Evolutionary conservation across 92 coral and sea anemone genomes (phyloP).

Genomic region (Zoanthus gigantus): DNA sequence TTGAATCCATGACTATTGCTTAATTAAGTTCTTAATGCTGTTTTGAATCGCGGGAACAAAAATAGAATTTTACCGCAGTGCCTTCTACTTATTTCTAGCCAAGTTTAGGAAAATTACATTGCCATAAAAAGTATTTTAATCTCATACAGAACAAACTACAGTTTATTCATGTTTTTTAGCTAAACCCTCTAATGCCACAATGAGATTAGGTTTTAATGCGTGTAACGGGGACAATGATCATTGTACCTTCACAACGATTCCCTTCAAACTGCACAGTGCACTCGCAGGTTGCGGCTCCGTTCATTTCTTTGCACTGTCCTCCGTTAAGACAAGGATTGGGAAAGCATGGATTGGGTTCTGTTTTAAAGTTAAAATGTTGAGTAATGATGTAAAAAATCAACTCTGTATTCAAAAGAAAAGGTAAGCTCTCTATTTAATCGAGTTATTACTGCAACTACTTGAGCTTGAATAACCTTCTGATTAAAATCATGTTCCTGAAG

Average conservation of each 20-base stretch:
- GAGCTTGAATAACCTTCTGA: not conserved
- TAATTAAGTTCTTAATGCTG: too few species aligned
- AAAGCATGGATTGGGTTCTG: slow-evolving; percentile 89
- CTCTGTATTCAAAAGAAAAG: not conserved
- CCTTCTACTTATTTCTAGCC: too few species aligned
- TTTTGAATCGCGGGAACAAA: too few species aligned
- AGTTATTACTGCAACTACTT: not conserved
- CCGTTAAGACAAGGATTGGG: slow-evolving; percentile 95
- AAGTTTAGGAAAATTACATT: too few species aligned
- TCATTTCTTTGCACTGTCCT: slow-evolving; percentile 93
- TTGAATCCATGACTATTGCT: too few species aligned
- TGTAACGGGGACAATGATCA: not conserved
- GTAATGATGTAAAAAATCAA: not conserved
- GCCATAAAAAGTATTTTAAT: too few species aligned
- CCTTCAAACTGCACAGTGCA: slow-evolving; percentile 88
- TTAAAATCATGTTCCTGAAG: not conserved
- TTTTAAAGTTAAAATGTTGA: not conserved
- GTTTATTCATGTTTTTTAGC: too few species aligned
- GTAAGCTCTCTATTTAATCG: not conserved
- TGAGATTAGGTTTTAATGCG: not conserved
- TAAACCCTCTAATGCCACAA: too few species aligned
- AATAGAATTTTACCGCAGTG: too few species aligned
- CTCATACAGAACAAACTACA: too few species aligned
- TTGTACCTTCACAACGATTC: slow-evolving; percentile 82
- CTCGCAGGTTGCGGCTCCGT: slow-evolving; percentile 86